These are phyloP conservation scores for Spisula subtruncata DNA, from an alignment of 2,888 invertebrate species.

Conservation along the genomic window DNA sequence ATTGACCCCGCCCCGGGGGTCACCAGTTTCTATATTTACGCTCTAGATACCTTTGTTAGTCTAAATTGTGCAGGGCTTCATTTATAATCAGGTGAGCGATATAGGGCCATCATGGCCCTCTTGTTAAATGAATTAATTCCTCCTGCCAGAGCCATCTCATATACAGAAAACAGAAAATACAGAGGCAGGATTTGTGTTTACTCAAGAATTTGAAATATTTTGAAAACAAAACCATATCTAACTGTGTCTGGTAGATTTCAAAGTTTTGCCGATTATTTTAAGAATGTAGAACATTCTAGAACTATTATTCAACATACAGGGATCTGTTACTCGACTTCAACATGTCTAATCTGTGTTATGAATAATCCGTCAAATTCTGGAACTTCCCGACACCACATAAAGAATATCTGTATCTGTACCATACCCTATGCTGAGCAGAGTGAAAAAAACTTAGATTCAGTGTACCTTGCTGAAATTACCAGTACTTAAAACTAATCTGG, in stretches of 20 bases:
- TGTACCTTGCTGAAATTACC: too few relatives aligned
- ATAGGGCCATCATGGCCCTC: too few relatives aligned
- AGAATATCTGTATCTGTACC: background rate
- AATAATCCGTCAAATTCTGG: slow-evolving; percentile 14
- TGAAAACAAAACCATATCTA: background rate
- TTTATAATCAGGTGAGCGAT: too few relatives aligned
- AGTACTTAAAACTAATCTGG: too few relatives aligned
- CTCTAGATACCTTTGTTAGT: too few relatives aligned
- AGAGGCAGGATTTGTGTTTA: background rate
- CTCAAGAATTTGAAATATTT: slow-evolving; percentile 5
- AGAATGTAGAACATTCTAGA: background rate
- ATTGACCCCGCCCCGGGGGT: too few relatives aligned
- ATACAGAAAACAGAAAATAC: background rate
- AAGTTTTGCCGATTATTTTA: background rate
- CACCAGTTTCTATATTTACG: too few relatives aligned
- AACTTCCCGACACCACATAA: background rate
- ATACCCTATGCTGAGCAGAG: background rate
- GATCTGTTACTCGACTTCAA: background rate
- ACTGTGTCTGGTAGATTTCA: slow-evolving; percentile 7
- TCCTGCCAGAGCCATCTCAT: background rate
- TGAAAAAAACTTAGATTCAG: background rate
- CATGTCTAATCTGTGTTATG: slow-evolving; percentile 10
- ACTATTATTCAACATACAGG: background rate
- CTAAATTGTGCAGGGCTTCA: too few relatives aligned
- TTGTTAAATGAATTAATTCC: background rate